Evolutionary conservation across 2,797 vertebrate genomes (phyloP).

Genomic region (Oreortyx pictus): DNA sequence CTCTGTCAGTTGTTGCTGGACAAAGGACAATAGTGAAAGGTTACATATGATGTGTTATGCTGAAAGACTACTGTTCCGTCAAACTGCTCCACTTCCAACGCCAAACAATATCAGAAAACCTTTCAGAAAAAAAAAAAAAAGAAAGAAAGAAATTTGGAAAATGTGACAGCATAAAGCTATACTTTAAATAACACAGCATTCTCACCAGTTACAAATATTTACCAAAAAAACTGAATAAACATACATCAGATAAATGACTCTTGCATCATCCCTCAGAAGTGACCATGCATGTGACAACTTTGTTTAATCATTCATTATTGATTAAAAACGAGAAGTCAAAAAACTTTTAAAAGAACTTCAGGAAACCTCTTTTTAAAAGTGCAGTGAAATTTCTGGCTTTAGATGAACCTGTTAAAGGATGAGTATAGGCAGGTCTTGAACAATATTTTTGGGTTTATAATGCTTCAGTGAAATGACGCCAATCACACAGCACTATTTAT

Average conservation of each 20-base stretch:
- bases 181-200: neutral
- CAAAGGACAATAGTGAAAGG: slow-evolving; percentile 51
- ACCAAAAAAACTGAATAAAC: neutral
- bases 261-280: neutral
- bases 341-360: neutral
- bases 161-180: neutral
- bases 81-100: neutral
- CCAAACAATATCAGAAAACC: neutral
- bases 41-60: neutral
- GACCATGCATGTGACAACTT: neutral
- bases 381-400: neutral
- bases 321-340: neutral
- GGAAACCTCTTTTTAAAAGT: neutral
- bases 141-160: neutral
- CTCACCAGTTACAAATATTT: neutral
- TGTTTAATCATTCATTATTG: neutral
- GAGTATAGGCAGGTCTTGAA: neutral
- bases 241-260: neutral
- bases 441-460: slow-evolving; percentile 7
- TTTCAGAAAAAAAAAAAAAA: neutral
- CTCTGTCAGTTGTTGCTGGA: slow-evolving; percentile 41
- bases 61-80: slow-evolving; percentile 31
- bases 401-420: slow-evolving; percentile 10
- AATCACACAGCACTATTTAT: slow-evolving; percentile 16
- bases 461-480: neutral